Base-by-base conservation (phyloP, 2,888 invertebrate species). In the Meliscaeva auricollis region DNA sequence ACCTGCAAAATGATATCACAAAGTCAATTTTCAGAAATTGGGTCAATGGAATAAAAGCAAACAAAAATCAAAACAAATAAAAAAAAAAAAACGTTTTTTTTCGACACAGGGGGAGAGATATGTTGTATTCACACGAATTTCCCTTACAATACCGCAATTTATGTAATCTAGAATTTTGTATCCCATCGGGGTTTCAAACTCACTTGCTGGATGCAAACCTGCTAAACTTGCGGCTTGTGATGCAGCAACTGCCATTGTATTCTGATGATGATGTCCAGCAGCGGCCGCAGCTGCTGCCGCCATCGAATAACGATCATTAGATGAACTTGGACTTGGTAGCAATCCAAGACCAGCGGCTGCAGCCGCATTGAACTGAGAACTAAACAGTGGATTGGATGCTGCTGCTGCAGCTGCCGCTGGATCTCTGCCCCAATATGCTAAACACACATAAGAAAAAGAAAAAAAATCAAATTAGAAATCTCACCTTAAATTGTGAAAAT, bases 391-490 rank as follows among this genome's bases (percentile, higher is more conserved):
- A 90, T 92, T 92, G 44, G 92, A 90, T 66, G 93, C 92, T 72
- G 92, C 92, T 81, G 92, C 92, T 15, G 92, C 91, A 46, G 91
- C 91, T 75, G 91, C 91, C 7, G 91, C 89, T 48, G 92, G 90
- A 92, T 95, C 95, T 89, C 96, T 94, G 32, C 96, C 96, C 97
- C 96, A 97, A 93, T 96, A 97, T 82, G 96, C 96, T 96, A 88
- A 70, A 88, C 85, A 73, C 35, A 35, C 3, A n/a, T n/a, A n/a
- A n/a, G n/a, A n/a, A n/a, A n/a, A 54, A 68, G n/a, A 75, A 68
- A 30, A 79, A 35, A 44, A 46, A 22, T 8, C 17, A 7, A 76
- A 35, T 77, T 41, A 41, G 26, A 62, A n/a, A n/a, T n/a, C n/a
- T n/a, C n/a, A n/a, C n/a, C n/a, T n/a, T n/a, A n/a, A n/a, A n/a